phyloP scores from a whole-genome alignment of 2,113 vertebrate species.

The Takifugu flavidus region DNA sequence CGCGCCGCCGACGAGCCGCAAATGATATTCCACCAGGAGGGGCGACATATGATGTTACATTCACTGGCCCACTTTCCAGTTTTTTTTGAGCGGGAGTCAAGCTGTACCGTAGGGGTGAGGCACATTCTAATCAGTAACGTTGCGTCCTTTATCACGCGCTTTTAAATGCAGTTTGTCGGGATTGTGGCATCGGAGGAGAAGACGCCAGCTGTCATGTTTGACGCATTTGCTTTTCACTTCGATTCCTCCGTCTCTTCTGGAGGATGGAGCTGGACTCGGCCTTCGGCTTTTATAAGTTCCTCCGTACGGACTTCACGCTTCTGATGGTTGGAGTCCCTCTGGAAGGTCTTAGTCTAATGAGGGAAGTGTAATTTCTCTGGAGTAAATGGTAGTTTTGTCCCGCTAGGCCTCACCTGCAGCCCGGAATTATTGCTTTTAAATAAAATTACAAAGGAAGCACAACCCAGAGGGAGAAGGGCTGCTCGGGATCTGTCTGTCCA shows the following conservation, averaged over 20 bases:
- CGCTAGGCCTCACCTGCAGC: no score
- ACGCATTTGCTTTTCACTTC: constrained; percentile 43
- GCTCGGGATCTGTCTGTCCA: constrained; percentile 43
- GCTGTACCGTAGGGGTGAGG: neutral
- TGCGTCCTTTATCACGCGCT: constrained; percentile 24
- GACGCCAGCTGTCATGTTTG: constrained; percentile 56
- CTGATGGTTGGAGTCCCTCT: constrained; percentile 10
- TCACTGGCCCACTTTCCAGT: constrained; percentile 24
- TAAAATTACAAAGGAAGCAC: no score
- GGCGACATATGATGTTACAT: constrained; percentile 26
- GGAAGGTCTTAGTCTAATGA: no score
- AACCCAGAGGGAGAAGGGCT: no score
- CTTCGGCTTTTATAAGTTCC: constrained; percentile 20
- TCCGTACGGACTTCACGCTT: constrained; percentile 14
- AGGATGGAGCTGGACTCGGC: constrained; percentile 18
- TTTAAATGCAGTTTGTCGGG: constrained; percentile 32
- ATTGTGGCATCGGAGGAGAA: constrained; percentile 30
- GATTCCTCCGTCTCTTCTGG: constrained; percentile 10
- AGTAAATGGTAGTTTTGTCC: no score
- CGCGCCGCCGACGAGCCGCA: constrained; percentile 38
- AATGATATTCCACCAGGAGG: constrained; percentile 37
- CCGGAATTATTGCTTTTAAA: no score
- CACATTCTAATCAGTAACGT: constrained; percentile 48
- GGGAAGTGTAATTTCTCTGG: no score
- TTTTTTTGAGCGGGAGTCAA: neutral